phyloP scores from a whole-genome alignment of 2,797 vertebrate species.

The Falco novaeseelandiae region DNA sequence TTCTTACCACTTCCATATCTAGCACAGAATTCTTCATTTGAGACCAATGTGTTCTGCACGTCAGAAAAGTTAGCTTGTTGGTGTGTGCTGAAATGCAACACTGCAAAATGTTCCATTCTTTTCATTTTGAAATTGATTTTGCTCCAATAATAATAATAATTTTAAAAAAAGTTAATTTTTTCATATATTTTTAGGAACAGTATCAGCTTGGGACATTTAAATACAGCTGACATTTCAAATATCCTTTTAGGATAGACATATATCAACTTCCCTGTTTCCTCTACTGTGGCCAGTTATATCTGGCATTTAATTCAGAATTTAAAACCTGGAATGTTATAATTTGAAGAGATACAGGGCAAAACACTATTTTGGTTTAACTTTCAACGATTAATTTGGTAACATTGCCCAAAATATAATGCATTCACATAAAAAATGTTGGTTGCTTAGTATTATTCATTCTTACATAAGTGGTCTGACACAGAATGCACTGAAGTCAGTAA shows the following conservation, averaged over 20 bases:
- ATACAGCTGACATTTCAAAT: not conserved
- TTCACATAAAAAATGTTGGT: not conserved
- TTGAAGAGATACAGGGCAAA: not conserved
- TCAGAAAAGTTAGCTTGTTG: not conserved
- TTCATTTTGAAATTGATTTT: not conserved
- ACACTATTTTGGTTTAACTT: not conserved
- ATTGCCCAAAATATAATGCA: not conserved
- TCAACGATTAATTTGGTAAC: not conserved
- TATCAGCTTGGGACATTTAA: not conserved
- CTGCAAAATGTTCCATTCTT: not conserved
- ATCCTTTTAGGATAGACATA: not conserved
- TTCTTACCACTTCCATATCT: not conserved
- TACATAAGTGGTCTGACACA: not conserved
- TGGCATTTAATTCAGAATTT: not conserved
- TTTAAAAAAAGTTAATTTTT: fast-evolving
- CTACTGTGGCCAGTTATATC: not conserved
- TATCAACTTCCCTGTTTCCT: not conserved
- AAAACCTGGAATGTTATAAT: not conserved
- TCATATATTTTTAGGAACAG: not conserved
- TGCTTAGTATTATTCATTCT: not conserved
- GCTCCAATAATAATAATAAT: not conserved
- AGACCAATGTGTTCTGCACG: not conserved
- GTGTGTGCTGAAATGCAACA: not conserved
- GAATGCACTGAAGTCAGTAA: not conserved
- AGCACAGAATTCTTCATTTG: not conserved